Conservation (phyloP, 1,140 invertebrate species). For the Calliphora vicina region DNA sequence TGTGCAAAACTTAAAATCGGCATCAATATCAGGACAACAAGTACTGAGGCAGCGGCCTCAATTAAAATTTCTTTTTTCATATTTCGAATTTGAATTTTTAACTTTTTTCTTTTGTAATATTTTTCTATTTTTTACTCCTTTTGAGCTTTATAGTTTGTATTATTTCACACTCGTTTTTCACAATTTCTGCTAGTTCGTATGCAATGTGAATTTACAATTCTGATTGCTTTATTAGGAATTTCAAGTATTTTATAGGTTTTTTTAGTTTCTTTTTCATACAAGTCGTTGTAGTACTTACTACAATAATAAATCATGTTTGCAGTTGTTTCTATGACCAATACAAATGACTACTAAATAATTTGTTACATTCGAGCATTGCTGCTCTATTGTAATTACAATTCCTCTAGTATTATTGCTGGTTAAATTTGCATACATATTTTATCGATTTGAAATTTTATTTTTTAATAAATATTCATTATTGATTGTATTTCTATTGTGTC, state of each 20-base stretch:
- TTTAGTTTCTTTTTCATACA: neutral
- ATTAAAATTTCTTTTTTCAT: conserved; percentile 27
- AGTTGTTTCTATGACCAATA: neutral
- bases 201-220: neutral
- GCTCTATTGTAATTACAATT: neutral
- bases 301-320: no score
- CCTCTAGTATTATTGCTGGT: no score
- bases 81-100: neutral
- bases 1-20: neutral
- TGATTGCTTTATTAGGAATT: conserved; percentile 19
- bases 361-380: neutral
- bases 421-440: no score
- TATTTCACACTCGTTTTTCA: neutral
- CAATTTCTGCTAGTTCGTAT: neutral
- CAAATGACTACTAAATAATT: conserved; percentile 19
- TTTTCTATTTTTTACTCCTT: neutral
- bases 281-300: no score
- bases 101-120: neutral
- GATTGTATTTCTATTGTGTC: no score
- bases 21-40: conserved; percentile 13
- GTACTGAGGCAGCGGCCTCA: neutral
- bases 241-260: conserved; percentile 8
- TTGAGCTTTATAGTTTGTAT: neutral
- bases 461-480: no score
- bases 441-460: no score